Percentiles rank a stretch among this genome's conserved stretches.
These are phyloP conservation scores for Eleginops maclovinus DNA, from an alignment of 2,113 vertebrate genomes.

Conservation along the genomic window DNA sequence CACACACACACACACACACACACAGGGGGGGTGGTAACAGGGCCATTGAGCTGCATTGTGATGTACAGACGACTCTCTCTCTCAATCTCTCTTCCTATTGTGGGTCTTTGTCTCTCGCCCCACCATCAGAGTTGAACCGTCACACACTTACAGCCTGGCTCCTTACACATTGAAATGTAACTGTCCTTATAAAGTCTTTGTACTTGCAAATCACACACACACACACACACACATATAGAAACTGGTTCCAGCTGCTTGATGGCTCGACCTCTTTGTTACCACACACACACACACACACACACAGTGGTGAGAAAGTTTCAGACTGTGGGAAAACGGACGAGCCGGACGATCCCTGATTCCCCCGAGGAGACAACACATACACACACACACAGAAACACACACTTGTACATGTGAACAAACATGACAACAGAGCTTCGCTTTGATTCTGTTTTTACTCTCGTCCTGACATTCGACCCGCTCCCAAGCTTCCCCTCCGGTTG, in stretches of 20 bases:
- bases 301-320: slow-evolving; percentile 35
- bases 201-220: background rate
- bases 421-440: background rate
- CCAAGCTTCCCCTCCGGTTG: slow-evolving; percentile 9
- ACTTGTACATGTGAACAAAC: slow-evolving; percentile 40
- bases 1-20: slow-evolving; percentile 8
- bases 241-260: background rate
- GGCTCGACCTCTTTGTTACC: background rate
- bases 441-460: background rate
- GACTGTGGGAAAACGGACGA: slow-evolving; percentile 66
- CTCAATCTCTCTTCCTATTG: slow-evolving; percentile 21
- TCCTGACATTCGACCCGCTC: slow-evolving; percentile 5
- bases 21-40: slow-evolving; percentile 28
- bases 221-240: slow-evolving; percentile 6
- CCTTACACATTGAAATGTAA: slow-evolving; percentile 56
- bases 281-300: slow-evolving; percentile 10
- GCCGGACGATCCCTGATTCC: slow-evolving; percentile 46
- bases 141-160: slow-evolving; percentile 4
- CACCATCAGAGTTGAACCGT: background rate
- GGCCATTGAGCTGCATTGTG: slow-evolving; percentile 51
- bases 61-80: slow-evolving; percentile 34
- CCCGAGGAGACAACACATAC: slow-evolving; percentile 16
- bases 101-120: slow-evolving; percentile 20
- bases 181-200: slow-evolving; percentile 27
- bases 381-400: background rate